Evolutionary conservation across 23 tunicate species (phyloP), one percentile per base, ranked within the genome.

Genomic region (Halocynthia roretzi): DNA sequence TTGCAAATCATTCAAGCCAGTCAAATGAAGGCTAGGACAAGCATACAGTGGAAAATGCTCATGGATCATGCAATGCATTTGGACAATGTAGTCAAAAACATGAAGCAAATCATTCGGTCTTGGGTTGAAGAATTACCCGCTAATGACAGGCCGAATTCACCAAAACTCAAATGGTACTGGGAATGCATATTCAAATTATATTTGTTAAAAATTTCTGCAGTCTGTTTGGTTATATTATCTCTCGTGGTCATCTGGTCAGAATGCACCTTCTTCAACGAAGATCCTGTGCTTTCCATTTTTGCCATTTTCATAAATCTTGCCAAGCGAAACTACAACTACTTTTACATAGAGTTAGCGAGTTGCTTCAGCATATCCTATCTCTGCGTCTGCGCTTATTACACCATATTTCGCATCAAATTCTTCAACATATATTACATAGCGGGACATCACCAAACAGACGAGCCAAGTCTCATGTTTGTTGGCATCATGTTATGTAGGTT

Each of bases 381-480:
- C 23, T 96, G 99, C 60, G 82, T 96, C 7, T 96, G 99, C 71
- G 99, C 99, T 5, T 96, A 96, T 57, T 96, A 81, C 81, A 96
- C 99, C 52, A 85, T 96, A 77, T 96, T 96, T 71, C 82, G 96
- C 50, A 85, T 96, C 58, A 96, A 96, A 71, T 52, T 96, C 40
- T 96, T 96, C 76, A 96, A 96, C 54, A 93, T 85, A 68, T 96
- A 89, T 76, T 96, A 86, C 70, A 96, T 96, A 22, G 99, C 99
- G 50, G 88, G 93, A 14, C 96, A 96, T 64, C 99, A 96, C 71
- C 99, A 96, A 73, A 96, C 99, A 8, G 86, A 96, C 66, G 99
- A 96, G 56, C 68, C 96, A 14, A 85, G 93, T 68, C 67, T 96
- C 52, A 77, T 96, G 52, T 96, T 96, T 76, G 96, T 96, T 49